Evolutionary conservation across 2,797 vertebrate genomes (phyloP), one percentile per base, ranked within the genome.

Genomic region (Siniperca scherzeri): DNA sequence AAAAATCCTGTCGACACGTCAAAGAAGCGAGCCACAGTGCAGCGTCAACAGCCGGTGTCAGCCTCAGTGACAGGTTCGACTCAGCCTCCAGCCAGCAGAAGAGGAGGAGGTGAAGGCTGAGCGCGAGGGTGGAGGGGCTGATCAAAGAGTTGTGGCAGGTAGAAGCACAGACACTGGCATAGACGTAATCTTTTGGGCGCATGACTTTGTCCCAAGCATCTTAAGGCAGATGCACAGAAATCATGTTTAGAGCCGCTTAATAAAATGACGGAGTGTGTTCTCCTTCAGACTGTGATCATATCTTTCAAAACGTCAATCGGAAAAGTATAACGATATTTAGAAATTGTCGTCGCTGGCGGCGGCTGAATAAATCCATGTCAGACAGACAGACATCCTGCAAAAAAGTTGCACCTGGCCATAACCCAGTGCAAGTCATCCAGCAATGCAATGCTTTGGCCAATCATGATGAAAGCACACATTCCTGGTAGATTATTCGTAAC

Each of bases 21-120:
- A 83, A 80, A 88, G 77, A 27, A 78, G 81, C 7, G 67, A 86
- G 84, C 62, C 85, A 66, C 76, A 64, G 86, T 87, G 88, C 87
- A 84, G 87, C 80, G 83, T 91, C 91, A 91, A 88, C 91, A 89
- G 74, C 77, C 66, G 33, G 82, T 65, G 90, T 92, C 91, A 90
- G 84, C 36, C 76, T 5, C 67, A 1, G 88, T 90, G 93, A 93
- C 92, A 89, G 78, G 77, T 86, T 82, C 36, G 27, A 86, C 64
- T 88, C 77, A 75, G 89, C 87, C 90, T 89, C 61, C 81, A 90
- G 90, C 86, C 77, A 55, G 69, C 7, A 3, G 53, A 77, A 77
- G 75, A 53, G 80, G 75, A 64, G 85, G 71, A 21, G 74, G 70
- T 36, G 56, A 13, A 59, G 44, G 67, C 69, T 56, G 69, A 72